Evolutionary conservation across 2,888 invertebrate genomes (phyloP).

Genomic region (Lasioglossum pauxillum): DNA sequence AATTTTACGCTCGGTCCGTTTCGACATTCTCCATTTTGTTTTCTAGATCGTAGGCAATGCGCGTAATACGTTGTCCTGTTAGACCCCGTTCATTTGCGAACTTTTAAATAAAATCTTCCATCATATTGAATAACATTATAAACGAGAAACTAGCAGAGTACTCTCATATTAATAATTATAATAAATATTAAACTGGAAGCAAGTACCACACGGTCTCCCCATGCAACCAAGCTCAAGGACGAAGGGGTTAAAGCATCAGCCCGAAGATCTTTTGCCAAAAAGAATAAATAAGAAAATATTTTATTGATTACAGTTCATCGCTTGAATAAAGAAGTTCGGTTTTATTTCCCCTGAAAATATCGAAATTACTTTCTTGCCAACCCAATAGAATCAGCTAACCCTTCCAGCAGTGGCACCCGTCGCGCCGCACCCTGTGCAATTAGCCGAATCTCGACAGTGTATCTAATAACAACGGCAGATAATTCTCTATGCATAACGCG

Average conservation of each 20-base stretch:
- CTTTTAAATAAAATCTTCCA: no score
- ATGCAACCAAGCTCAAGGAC: no score
- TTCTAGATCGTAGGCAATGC: slow-evolving; percentile 31
- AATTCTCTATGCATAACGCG: slow-evolving; percentile 53
- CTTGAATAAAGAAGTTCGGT: no score
- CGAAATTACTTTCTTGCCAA: no score
- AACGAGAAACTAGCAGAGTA: not conserved
- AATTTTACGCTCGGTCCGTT: slow-evolving; percentile 49
- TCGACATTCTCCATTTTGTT: slow-evolving; percentile 44
- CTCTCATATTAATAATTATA: not conserved
- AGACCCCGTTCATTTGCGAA: slow-evolving; percentile 36
- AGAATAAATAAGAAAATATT: no score
- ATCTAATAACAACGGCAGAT: slow-evolving; percentile 39
- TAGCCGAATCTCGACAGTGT: slow-evolving; percentile 23
- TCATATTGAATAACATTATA: not conserved
- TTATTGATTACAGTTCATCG: no score
- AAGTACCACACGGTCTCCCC: no score
- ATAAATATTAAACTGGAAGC: not conserved
- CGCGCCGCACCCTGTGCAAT: slow-evolving; percentile 21
- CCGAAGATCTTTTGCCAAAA: no score
- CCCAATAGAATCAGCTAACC: not conserved
- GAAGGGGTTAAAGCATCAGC: no score
- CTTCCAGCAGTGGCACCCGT: not conserved
- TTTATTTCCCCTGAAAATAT: no score
- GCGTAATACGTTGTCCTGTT: slow-evolving; percentile 17